Percentiles rank a stretch among this genome's conserved stretches.
phyloP scores from a whole-genome alignment of 2,888 invertebrate species.

The Pyrgus malvae region DNA sequence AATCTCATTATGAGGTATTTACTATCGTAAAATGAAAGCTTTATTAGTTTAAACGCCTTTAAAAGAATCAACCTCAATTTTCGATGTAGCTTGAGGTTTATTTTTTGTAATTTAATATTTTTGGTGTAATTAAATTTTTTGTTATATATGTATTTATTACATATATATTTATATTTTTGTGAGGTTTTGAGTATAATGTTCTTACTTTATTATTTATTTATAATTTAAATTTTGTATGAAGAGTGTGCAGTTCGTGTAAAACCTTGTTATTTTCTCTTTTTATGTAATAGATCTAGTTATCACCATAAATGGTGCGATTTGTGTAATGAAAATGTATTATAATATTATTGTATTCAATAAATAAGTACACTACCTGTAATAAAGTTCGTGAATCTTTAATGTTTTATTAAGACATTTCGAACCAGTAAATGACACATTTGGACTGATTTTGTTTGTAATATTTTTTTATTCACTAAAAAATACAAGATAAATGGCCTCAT shows the following conservation, averaged over 20 bases:
- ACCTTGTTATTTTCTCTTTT: too few relatives aligned
- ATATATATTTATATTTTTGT: not conserved
- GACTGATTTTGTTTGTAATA: not conserved
- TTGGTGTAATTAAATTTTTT: slow-evolving; percentile 15
- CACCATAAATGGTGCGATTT: slow-evolving; percentile 1
- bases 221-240: too few relatives aligned
- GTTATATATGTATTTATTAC: not conserved
- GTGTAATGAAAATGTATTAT: not conserved
- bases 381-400: not conserved
- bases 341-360: too few relatives aligned
- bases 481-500: too few relatives aligned
- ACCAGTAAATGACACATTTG: not conserved
- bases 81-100: slow-evolving; percentile 3
- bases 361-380: too few relatives aligned
- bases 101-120: slow-evolving; percentile 16
- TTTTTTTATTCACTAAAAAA: not conserved
- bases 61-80: slow-evolving; percentile 8
- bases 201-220: not conserved
- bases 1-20: slow-evolving; percentile 57
- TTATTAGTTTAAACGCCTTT: slow-evolving; percentile 64
- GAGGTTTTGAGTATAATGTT: not conserved
- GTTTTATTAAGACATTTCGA: not conserved
- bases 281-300: too few relatives aligned
- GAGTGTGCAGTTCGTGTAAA: too few relatives aligned
- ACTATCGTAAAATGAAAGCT: slow-evolving; percentile 68